These are phyloP conservation scores for Paedocypris sp. DNA, from an alignment of 2,113 vertebrate genomes.

Conservation along the genomic window DNA sequence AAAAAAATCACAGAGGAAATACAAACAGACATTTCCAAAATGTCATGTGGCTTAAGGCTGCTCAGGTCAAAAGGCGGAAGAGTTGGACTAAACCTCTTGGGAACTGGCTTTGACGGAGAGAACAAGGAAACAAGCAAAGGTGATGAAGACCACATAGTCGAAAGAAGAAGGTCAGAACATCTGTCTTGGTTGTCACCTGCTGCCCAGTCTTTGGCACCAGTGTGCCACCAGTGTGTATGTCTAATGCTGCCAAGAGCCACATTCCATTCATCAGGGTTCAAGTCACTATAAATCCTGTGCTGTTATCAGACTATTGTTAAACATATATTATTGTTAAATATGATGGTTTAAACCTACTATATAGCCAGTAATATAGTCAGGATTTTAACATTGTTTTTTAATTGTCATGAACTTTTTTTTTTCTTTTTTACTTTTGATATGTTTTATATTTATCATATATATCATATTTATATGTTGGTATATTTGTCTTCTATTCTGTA, in stretches of 20 bases:
- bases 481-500: too few species aligned
- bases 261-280: too few species aligned
- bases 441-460: too few species aligned
- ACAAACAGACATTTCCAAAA: conserved; percentile 35
- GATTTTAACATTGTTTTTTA: too few species aligned
- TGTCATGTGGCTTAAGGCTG: conserved; percentile 38
- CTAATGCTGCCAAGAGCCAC: not conserved
- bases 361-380: too few species aligned
- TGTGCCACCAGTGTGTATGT: not conserved
- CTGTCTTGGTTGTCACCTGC: not conserved
- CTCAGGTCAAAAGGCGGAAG: conserved; percentile 24
- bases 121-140: conserved; percentile 17
- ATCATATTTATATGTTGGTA: too few species aligned
- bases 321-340: too few species aligned
- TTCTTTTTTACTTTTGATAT: too few species aligned
- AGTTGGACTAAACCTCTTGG: conserved; percentile 19
- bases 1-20: conserved; percentile 18
- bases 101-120: conserved; percentile 14
- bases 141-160: conserved; percentile 18
- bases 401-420: too few species aligned
- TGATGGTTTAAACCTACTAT: too few species aligned
- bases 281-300: too few species aligned
- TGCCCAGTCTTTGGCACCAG: not conserved
- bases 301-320: too few species aligned
- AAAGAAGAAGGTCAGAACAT: conserved; percentile 26